phyloP scores from a whole-genome alignment of 2,888 invertebrate species.

The Euproctis similis region DNA sequence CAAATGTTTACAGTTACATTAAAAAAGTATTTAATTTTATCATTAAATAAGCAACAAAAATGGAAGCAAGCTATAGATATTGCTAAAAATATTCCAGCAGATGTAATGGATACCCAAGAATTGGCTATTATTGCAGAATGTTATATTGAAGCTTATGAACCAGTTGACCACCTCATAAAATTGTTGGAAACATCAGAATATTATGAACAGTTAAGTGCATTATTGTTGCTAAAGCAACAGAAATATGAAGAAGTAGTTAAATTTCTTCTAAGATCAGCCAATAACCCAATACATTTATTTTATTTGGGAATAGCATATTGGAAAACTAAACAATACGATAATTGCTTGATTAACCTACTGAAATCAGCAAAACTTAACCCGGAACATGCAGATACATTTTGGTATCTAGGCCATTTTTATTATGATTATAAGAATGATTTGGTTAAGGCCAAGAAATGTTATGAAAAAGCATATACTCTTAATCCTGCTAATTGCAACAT shows the following conservation, averaged over 20 bases:
- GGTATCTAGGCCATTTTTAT: slow-evolving; percentile 86
- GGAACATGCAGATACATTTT: slow-evolving; percentile 83
- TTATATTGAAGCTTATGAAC: slow-evolving; percentile 47
- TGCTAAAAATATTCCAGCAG: slow-evolving; percentile 39
- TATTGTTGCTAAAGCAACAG: slow-evolving; percentile 62
- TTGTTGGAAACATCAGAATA: slow-evolving; percentile 40
- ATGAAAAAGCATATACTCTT: slow-evolving; percentile 86
- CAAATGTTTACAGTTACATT: slow-evolving; percentile 33
- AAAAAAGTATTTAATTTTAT: slow-evolving; percentile 45
- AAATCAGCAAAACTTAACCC: slow-evolving; percentile 84
- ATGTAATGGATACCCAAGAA: slow-evolving; percentile 37
- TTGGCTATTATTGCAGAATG: slow-evolving; percentile 49
- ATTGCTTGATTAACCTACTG: slow-evolving; percentile 78
- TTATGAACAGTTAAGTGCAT: slow-evolving; percentile 62
- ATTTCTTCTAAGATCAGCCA: slow-evolving; percentile 57
- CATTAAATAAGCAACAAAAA: slow-evolving; percentile 63
- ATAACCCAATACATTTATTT: slow-evolving; percentile 70
- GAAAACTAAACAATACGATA: slow-evolving; percentile 73
- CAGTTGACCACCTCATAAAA: slow-evolving; percentile 38
- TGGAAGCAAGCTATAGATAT: slow-evolving; percentile 64
- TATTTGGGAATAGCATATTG: slow-evolving; percentile 78
- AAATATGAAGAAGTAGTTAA: slow-evolving; percentile 73
- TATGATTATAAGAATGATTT: slow-evolving; percentile 76
- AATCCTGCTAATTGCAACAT: slow-evolving; percentile 80
- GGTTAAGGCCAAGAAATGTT: slow-evolving; percentile 87